Evolutionary conservation across 2,797 vertebrate genomes (phyloP).

Genomic region (Arnoldichthys spilopterus): DNA sequence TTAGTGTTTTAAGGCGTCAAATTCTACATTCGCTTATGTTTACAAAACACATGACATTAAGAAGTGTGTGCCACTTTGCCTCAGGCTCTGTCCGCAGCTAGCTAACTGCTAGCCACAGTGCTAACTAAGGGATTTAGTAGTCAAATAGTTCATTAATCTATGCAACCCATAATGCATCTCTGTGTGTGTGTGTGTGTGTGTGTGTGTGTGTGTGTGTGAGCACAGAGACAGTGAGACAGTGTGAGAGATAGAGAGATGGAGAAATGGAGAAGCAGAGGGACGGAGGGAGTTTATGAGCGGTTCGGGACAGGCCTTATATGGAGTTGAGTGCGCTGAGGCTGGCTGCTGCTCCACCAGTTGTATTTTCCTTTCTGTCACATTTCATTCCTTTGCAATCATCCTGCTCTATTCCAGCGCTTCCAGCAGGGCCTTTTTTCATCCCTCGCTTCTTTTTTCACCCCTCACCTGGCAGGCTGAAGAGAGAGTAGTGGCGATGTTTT

Average conservation of each 20-base stretch:
- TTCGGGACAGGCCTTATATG: conserved; percentile 38
- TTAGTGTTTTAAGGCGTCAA: too few species aligned
- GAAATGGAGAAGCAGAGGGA: conserved; percentile 13
- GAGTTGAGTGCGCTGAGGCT: conserved; percentile 61
- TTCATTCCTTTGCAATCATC: conserved; percentile 65
- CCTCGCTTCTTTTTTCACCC: conserved; percentile 37
- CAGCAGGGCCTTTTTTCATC: conserved; percentile 7
- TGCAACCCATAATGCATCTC: too few species aligned
- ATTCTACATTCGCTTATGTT: too few species aligned
- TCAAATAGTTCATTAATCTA: too few species aligned
- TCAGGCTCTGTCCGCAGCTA: too few species aligned
- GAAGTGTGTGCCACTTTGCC: too few species aligned
- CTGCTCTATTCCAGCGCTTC: conserved; percentile 57
- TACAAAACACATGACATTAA: too few species aligned
- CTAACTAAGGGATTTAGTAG: too few species aligned
- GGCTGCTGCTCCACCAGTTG: conserved; percentile 67
- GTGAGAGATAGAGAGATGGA: background rate
- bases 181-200: background rate
- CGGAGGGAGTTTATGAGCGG: conserved; percentile 23
- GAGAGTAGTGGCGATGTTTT: conserved; percentile 39
- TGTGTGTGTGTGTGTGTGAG: conserved; percentile 3
- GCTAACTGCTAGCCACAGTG: too few species aligned
- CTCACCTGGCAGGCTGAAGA: conserved; percentile 24
- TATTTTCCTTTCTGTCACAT: conserved; percentile 71
- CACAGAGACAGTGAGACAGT: background rate